phyloP scores from a whole-genome alignment of 2,797 vertebrate species.

The Falco biarmicus region DNA sequence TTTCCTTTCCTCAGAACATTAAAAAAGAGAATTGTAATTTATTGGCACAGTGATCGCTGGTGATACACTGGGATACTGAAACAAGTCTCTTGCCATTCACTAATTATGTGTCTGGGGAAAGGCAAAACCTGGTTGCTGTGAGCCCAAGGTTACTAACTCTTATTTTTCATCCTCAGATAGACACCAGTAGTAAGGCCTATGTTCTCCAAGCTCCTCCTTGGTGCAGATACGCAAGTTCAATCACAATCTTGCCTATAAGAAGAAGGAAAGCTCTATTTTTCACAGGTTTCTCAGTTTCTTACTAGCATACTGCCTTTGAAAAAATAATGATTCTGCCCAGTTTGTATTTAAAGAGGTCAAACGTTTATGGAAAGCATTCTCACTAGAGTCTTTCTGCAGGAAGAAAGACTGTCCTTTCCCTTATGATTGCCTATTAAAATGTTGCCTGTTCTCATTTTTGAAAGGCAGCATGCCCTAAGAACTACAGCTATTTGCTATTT shows the following conservation, averaged over 20 bases:
- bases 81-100: background rate
- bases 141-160: background rate
- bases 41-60: background rate
- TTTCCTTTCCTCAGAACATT: background rate
- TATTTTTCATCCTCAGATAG: background rate
- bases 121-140: background rate
- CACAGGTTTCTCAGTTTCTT: background rate
- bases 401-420: background rate
- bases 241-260: background rate
- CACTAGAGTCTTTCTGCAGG: background rate
- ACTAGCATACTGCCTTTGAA: background rate
- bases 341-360: background rate
- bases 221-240: background rate
- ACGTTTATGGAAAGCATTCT: background rate
- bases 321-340: background rate
- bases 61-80: background rate
- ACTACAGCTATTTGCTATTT: background rate
- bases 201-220: background rate
- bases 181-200: rapidly evolving
- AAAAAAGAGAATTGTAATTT: background rate
- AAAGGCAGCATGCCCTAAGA: background rate
- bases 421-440: background rate
- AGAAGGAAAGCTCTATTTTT: background rate
- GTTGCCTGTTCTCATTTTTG: background rate
- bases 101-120: background rate